Evolutionary conservation across 2,888 invertebrate species (phyloP).

Genomic region (Xestoiulus laeticollis): DNA sequence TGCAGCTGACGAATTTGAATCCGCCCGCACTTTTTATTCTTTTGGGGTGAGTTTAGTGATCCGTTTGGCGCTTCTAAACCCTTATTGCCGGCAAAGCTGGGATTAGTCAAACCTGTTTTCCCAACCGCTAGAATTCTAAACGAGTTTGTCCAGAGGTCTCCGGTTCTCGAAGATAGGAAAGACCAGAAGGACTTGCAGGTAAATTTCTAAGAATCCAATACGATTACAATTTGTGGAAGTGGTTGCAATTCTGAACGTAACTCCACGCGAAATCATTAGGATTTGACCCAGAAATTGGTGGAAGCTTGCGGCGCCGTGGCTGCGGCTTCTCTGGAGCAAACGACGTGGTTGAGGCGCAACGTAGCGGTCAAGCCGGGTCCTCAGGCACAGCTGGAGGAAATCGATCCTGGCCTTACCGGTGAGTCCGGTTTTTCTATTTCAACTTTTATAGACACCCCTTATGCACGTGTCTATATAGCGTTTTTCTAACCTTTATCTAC

Average conservation of each 20-base stretch:
- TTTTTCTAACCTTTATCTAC: neutral
- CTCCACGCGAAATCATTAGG: conserved; percentile 61
- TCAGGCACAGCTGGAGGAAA: conserved; percentile 60
- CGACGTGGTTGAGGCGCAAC: conserved; percentile 85
- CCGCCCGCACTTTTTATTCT: conserved; percentile 83
- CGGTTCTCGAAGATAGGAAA: conserved; percentile 78
- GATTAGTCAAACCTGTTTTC: neutral
- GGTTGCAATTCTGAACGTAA: neutral
- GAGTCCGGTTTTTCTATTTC: neutral
- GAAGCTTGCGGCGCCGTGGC: conserved; percentile 85
- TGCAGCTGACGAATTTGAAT: conserved; percentile 69
- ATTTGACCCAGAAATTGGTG: conserved; percentile 71
- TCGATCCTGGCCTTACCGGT: conserved; percentile 56
- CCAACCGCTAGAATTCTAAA: conserved; percentile 73
- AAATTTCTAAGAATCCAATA: neutral
- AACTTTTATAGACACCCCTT: neutral
- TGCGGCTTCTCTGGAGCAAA: conserved; percentile 89
- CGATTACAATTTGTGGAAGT: neutral
- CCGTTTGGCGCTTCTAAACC: neutral
- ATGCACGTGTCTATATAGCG: neutral
- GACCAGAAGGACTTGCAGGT: conserved; percentile 82
- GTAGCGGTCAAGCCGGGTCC: conserved; percentile 74
- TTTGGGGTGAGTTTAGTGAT: conserved; percentile 69
- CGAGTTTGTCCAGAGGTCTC: conserved; percentile 83
- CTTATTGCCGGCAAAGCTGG: neutral